Base-by-base conservation (phyloP, 2,113 vertebrate species). In the Paracanthobrama guichenoti region DNA sequence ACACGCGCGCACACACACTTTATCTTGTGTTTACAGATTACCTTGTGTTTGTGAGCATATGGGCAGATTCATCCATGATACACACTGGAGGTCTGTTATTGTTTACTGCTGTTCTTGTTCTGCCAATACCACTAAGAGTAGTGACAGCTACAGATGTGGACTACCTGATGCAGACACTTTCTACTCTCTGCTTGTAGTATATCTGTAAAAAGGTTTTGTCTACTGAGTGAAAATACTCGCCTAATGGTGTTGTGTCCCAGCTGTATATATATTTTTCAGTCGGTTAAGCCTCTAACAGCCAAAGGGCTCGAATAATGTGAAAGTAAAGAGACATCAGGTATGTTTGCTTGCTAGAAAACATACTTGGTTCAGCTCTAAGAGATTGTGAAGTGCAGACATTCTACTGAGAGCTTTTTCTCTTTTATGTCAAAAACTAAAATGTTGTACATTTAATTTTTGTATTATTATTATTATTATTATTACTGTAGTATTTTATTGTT, bases 101-200 rank as follows among this genome's bases (percentile, higher is more conserved):
- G 62, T 80, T 80, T 67, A 50, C 62, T 80, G 79, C 79, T 31
- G 44, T 22, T 22, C 60, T 53, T 80, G 24, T 50, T 67, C 42
- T 80, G 60, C 59, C 60, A 80, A n/a, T 50, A 50, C 16, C 42
- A 46, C 60, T 35, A 67, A 48, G 26, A 8, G 59, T 80, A 67
- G 67, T 80, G 62, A 80, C 60, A n/a, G 79, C 79, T 67, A 80
- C 26, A 31, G 28, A 80, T 67, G 26, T 67, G 79, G 35, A 13
- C 31, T 9, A 55, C 28, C 26, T 39, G 26, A 80, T 80, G 44
- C 35, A 26, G 13, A 64, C 22, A 28, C 77, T 48, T 24, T 64
- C 14, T 64, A 16, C 59, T 50, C 44, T 48, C 50, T n/a, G 35
- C 26, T 22, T 28, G 28, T 48, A 48, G 18, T 20, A 20, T 67